phyloP scores from a whole-genome alignment of 2,113 vertebrate species.

The Xenus cinereus region DNA sequence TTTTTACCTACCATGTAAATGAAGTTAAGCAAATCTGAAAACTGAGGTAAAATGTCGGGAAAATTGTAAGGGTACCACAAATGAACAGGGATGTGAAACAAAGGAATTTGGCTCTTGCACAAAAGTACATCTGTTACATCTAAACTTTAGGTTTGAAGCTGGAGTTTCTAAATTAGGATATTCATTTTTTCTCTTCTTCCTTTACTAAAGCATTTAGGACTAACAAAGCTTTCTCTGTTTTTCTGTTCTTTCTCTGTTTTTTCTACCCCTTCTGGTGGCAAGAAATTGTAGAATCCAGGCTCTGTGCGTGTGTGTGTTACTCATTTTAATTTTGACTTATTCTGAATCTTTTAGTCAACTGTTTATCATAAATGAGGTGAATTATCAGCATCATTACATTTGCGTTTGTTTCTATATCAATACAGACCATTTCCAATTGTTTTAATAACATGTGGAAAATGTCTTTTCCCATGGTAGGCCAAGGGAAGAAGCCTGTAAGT shows the following conservation, averaged over 20 bases:
- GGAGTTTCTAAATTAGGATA: background rate
- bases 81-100: background rate
- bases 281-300: background rate
- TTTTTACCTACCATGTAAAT: background rate
- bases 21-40: background rate
- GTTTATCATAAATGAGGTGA: background rate
- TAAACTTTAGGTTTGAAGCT: background rate
- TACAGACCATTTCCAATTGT: background rate
- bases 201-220: background rate
- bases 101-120: background rate
- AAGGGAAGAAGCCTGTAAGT: background rate
- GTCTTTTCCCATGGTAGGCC: background rate
- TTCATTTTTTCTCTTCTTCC: background rate
- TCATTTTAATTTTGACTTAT: background rate
- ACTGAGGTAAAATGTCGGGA: background rate
- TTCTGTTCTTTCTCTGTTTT: background rate
- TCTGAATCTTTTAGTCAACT: background rate
- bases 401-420: background rate
- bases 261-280: background rate
- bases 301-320: background rate
- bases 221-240: background rate
- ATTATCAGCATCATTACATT: background rate
- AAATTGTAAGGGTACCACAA: background rate
- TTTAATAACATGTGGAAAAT: background rate
- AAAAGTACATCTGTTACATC: background rate